Evolutionary conservation across 1,140 invertebrate genomes (phyloP).

Genomic region (Babylonia areolata): DNA sequence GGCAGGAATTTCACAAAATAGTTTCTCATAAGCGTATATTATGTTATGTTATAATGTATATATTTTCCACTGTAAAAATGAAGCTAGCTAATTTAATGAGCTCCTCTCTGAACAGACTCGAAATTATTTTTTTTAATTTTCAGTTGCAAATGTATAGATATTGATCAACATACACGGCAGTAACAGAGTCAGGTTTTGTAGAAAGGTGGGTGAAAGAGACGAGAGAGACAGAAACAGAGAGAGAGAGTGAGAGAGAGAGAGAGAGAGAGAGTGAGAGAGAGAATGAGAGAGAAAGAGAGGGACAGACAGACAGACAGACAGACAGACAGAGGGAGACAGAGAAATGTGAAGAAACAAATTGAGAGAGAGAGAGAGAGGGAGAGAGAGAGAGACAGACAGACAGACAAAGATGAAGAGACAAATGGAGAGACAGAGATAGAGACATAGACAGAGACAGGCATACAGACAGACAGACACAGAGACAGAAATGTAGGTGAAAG

Average conservation of each 20-base stretch:
- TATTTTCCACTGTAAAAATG: too few species aligned
- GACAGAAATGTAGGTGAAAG: not conserved
- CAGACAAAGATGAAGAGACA: not conserved
- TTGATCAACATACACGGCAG: too few species aligned
- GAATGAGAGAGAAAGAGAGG: not conserved
- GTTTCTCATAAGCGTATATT: too few species aligned
- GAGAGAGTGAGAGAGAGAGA: slow-evolving; percentile 6
- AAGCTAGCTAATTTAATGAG: too few species aligned
- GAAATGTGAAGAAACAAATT: not conserved
- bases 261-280: slow-evolving; percentile 6
- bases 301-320: not conserved
- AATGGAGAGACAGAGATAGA: not conserved
- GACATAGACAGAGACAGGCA: not conserved
- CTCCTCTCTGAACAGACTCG: too few species aligned
- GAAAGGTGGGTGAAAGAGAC: too few species aligned
- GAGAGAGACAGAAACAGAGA: not conserved
- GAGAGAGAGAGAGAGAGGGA: not conserved
- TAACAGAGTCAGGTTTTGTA: too few species aligned
- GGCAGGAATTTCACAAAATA: too few species aligned
- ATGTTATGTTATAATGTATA: too few species aligned
- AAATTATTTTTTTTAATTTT: too few species aligned
- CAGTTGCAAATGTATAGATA: too few species aligned
- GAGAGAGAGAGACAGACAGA: slow-evolving; percentile 1
- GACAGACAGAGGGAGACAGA: not conserved
- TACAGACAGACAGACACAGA: not conserved